These are phyloP conservation scores for Vulpes ferrilata DNA, from an alignment of 2,113 vertebrate species.

Conservation along the genomic window DNA sequence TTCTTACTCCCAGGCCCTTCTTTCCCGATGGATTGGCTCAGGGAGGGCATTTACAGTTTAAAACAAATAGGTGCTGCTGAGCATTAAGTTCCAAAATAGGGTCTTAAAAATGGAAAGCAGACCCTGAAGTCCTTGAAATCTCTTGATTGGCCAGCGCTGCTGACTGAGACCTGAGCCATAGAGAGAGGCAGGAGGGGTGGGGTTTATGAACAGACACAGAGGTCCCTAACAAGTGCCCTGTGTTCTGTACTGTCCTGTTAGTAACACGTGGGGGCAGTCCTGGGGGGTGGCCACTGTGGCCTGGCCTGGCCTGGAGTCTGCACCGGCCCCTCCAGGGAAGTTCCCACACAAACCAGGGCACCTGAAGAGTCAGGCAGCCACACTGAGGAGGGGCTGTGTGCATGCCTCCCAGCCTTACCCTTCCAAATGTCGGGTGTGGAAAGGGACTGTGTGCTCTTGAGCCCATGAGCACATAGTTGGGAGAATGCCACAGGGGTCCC, in stretches of 20 bases:
- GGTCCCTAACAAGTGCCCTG: not conserved
- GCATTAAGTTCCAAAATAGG: conserved; percentile 47
- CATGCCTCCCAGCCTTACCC: not conserved
- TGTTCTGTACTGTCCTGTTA: not conserved
- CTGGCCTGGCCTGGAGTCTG: not conserved
- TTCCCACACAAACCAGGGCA: rapidly evolving
- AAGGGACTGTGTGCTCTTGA: not conserved
- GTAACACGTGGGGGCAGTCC: not conserved
- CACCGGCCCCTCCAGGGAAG: not conserved
- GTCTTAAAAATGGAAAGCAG: conserved; percentile 22
- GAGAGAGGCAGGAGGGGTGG: not conserved
- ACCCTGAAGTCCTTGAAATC: not conserved
- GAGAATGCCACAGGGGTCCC: not conserved
- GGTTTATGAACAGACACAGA: not conserved
- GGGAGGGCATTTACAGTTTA: not conserved
- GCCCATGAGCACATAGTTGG: not conserved
- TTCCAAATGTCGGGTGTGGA: not conserved
- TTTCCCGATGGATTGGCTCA: not conserved
- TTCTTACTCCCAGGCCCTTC: not conserved
- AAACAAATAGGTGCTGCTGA: not conserved
- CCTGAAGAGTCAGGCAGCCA: not conserved
- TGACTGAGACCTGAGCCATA: not conserved
- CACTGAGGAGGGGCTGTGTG: rapidly evolving
- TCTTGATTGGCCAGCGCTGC: not conserved
- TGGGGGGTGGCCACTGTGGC: not conserved